Conservation (phyloP, 2,888 invertebrate genomes). For the Eumerus sabulonum region DNA sequence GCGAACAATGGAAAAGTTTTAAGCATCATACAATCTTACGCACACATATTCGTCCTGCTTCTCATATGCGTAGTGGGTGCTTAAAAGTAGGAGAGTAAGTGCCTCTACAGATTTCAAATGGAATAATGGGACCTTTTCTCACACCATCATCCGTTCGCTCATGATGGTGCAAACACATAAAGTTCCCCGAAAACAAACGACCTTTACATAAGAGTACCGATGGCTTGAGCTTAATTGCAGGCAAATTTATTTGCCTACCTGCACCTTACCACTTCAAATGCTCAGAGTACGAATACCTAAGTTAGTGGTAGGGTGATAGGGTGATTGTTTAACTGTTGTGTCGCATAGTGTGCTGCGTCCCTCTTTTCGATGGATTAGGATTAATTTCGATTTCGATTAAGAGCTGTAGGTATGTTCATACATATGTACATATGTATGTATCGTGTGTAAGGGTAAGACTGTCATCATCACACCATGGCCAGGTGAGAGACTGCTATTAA, state of each 20-base stretch:
- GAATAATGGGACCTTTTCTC: conserved; percentile 46
- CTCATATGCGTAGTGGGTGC: background rate
- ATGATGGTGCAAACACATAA: background rate
- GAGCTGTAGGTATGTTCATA: too few relatives aligned
- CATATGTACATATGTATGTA: too few relatives aligned
- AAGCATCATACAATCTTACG: background rate
- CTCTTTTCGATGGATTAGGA: conserved; percentile 59
- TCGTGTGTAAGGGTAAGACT: conserved; percentile 34
- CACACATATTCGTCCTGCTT: too few relatives aligned
- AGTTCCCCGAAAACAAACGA: conserved; percentile 36
- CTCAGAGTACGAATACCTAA: background rate
- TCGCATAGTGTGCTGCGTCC: conserved; percentile 33
- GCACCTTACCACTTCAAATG: background rate
- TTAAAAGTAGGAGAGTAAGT: background rate
- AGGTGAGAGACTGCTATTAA: conserved; percentile 26
- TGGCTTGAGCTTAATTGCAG: conserved; percentile 49
- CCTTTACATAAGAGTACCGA: too few relatives aligned
- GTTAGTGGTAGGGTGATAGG: too few relatives aligned
- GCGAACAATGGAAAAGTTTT: conserved; percentile 57
- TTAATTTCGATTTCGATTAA: conserved; percentile 61
- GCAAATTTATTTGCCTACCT: conserved; percentile 58
- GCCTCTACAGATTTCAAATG: conserved; percentile 18
- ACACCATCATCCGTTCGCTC: conserved; percentile 13
- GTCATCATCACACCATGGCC: background rate
- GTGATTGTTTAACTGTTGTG: too few relatives aligned